Evolutionary conservation across 2,113 vertebrate species (phyloP).

Genomic region (Balaenoptera acutorostrata): DNA sequence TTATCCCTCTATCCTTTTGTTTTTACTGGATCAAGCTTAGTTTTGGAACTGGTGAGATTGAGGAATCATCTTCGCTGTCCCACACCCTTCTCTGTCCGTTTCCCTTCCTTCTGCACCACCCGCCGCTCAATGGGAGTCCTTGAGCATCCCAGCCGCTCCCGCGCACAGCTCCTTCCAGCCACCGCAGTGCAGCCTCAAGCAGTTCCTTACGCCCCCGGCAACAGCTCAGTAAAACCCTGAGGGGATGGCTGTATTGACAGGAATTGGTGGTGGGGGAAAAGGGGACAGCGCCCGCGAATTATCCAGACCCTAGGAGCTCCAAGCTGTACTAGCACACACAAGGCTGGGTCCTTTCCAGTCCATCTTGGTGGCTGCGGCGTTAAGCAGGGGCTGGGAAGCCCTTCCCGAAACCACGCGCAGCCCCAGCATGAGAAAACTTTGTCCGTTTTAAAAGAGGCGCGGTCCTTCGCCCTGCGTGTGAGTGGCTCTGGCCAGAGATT

Average conservation of each 20-base stretch:
- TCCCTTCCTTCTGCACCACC: neutral
- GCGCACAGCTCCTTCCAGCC: neutral
- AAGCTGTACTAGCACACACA: neutral
- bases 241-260: neutral
- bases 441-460: conserved; percentile 13
- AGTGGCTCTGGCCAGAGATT: neutral
- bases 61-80: neutral
- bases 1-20: neutral
- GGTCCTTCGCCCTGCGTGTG: neutral
- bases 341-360: neutral
- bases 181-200: rapidly evolving
- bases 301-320: neutral
- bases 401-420: neutral
- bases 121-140: neutral
- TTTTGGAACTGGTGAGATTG: neutral
- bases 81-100: too few species aligned
- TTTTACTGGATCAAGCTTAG: neutral
- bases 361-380: neutral
- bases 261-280: neutral
- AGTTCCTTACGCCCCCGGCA: rapidly evolving
- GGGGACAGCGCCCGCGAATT: neutral
- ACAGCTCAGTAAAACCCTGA: neutral
- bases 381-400: neutral
- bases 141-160: neutral
- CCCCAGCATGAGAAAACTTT: conserved; percentile 33